A percentile compares a stretch with the other conserved stretches of the same genome.
Evolutionary conservation across 2,888 invertebrate species (phyloP).

Genomic region (Tanypteryx hageni): DNA sequence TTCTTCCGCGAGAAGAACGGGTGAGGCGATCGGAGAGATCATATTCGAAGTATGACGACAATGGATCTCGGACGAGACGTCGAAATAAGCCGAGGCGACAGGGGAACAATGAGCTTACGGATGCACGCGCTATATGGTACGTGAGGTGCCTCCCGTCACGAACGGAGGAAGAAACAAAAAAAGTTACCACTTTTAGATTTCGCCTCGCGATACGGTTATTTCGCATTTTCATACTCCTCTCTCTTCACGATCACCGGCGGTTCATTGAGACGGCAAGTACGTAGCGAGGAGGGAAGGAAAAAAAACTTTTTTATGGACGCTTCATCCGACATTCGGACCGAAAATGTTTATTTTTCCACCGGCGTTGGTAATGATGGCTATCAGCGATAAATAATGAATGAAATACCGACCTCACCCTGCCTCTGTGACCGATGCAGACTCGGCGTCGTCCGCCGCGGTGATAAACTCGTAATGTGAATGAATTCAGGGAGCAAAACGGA

Average conservation of each 20-base stretch:
- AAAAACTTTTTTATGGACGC: background rate
- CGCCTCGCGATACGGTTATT: background rate
- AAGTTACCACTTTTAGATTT: background rate
- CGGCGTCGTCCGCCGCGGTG: background rate
- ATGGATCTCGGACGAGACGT: too few species aligned
- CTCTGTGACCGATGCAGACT: background rate
- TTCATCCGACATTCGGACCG: background rate
- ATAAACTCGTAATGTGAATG: background rate
- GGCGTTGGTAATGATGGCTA: constrained; percentile 19
- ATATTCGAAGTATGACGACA: background rate
- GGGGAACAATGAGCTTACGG: too few species aligned
- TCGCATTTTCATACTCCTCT: background rate
- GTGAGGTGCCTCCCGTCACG: too few species aligned
- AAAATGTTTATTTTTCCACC: constrained; percentile 19
- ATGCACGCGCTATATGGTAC: too few species aligned
- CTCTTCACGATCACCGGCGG: background rate
- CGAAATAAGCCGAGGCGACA: too few species aligned
- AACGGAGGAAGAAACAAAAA: background rate
- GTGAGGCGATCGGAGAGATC: background rate
- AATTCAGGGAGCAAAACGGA: background rate
- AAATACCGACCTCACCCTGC: background rate
- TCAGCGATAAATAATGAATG: constrained; percentile 25
- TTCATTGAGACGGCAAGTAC: background rate
- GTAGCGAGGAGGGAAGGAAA: background rate
- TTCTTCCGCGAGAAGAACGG: background rate